Evolutionary conservation across 2,888 invertebrate genomes (phyloP).

Genomic region (Melieria omissa): DNA sequence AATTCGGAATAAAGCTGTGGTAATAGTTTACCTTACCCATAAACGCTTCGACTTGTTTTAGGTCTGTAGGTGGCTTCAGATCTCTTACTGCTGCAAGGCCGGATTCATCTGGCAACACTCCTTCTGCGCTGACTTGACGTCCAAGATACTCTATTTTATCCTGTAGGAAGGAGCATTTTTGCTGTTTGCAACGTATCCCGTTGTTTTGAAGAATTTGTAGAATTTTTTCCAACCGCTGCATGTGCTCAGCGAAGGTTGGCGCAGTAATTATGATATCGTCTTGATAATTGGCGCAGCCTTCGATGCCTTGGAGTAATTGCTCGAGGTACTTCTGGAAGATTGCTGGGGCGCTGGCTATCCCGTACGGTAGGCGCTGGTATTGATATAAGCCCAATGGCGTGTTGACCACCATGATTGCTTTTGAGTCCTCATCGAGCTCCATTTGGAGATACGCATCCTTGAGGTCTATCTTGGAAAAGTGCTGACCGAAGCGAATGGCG

Average conservation of each 20-base stretch:
- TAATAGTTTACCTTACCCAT: conserved; percentile 36
- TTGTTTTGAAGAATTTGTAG: conserved; percentile 33
- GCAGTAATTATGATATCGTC: conserved; percentile 54
- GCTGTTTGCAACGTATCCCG: conserved; percentile 38
- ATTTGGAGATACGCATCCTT: conserved; percentile 37
- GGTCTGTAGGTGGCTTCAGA: conserved; percentile 37
- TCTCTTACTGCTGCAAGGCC: conserved; percentile 54
- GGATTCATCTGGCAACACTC: conserved; percentile 45
- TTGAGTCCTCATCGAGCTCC: conserved; percentile 32
- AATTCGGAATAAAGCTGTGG: conserved; percentile 31
- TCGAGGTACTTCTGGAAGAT: conserved; percentile 42
- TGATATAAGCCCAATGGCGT: conserved; percentile 43
- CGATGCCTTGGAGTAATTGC: conserved; percentile 37
- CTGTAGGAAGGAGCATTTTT: conserved; percentile 56
- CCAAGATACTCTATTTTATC: conserved; percentile 54
- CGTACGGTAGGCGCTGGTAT: conserved; percentile 44
- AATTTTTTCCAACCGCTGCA: conserved; percentile 26
- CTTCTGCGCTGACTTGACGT: conserved; percentile 41
- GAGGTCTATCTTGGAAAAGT: conserved; percentile 33
- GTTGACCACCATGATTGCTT: conserved; percentile 34
- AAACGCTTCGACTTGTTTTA: conserved; percentile 38
- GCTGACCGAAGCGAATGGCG: conserved; percentile 27
- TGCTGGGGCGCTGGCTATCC: conserved; percentile 40
- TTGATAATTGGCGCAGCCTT: conserved; percentile 46
- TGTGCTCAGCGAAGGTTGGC: conserved; percentile 42